These are phyloP conservation scores for Drosophila nr. perissopoda DNA, from an alignment of 2,888 invertebrate species.

Conservation along the genomic window DNA sequence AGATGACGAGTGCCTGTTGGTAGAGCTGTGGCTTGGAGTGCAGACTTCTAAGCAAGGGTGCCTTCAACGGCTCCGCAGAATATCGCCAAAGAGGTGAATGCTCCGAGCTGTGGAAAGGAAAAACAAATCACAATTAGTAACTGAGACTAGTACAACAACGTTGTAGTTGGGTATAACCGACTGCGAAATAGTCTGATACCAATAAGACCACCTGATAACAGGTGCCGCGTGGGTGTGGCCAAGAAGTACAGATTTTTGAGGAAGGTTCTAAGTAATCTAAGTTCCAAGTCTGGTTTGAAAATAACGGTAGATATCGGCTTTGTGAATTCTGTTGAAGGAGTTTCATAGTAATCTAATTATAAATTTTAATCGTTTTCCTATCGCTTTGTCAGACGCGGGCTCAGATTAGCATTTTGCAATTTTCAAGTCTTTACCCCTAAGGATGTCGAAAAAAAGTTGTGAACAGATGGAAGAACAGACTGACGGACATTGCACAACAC, in stretches of 20 bases:
- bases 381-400: background rate
- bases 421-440: too few relatives aligned
- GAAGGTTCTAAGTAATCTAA: background rate
- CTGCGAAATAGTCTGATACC: too few relatives aligned
- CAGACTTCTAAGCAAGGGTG: slow-evolving; percentile 92
- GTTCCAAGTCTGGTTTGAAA: too few relatives aligned
- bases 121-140: background rate
- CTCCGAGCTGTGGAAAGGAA: slow-evolving; percentile 56
- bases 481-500: background rate
- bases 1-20: slow-evolving; percentile 90
- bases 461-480: background rate
- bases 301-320: too few relatives aligned
- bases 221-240: background rate
- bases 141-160: background rate
- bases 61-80: slow-evolving; percentile 91
- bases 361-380: background rate
- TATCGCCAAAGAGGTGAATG: slow-evolving; percentile 91
- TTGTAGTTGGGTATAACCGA: background rate
- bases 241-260: background rate
- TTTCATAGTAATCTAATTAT: background rate
- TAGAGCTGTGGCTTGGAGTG: slow-evolving; percentile 89
- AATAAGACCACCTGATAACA: background rate
- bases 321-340: background rate
- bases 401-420: too few relatives aligned
- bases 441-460: too few relatives aligned